Conservation (phyloP, 2,113 vertebrate species). For the Scophthalmus maximus region DNA sequence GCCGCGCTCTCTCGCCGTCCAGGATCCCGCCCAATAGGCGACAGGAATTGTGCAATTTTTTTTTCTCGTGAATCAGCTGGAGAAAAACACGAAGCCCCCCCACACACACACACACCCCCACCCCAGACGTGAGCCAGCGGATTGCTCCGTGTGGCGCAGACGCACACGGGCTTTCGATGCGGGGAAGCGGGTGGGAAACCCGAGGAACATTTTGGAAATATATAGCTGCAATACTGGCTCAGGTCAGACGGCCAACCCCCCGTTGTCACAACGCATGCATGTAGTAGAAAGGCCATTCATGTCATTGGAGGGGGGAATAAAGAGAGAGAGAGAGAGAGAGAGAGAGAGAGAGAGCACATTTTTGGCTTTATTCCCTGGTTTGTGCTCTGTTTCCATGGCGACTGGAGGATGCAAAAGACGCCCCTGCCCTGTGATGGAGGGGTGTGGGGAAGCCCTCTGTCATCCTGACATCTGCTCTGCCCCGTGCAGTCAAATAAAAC, state of each 20-base stretch:
- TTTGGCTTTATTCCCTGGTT: slow-evolving; percentile 39
- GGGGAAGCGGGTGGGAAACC: slow-evolving; percentile 46
- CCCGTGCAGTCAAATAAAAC: slow-evolving; percentile 9
- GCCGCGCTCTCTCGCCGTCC: slow-evolving; percentile 12
- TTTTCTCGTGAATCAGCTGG: slow-evolving; percentile 67
- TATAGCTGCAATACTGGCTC: neutral
- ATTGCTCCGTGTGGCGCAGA: slow-evolving; percentile 61
- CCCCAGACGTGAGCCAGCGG: slow-evolving; percentile 57
- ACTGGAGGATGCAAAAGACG: slow-evolving; percentile 51
- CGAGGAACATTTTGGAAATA: neutral
- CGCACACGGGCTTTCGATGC: slow-evolving; percentile 49
- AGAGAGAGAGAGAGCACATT: neutral
- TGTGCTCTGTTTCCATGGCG: slow-evolving; percentile 63
- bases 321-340: no score
- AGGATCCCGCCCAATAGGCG: slow-evolving; percentile 46
- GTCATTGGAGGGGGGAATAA: no score
- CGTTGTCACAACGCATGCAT: neutral
- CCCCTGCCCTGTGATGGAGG: slow-evolving; percentile 37
- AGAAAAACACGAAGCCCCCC: slow-evolving; percentile 26
- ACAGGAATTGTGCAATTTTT: slow-evolving; percentile 24
- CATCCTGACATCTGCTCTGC: slow-evolving; percentile 63
- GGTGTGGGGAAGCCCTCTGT: slow-evolving; percentile 68
- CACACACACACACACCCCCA: no score
- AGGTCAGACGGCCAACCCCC: neutral
- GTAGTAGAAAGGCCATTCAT: neutral